Conservation (phyloP, 2,113 vertebrate species). For the Ivindomyrus marchei region DNA sequence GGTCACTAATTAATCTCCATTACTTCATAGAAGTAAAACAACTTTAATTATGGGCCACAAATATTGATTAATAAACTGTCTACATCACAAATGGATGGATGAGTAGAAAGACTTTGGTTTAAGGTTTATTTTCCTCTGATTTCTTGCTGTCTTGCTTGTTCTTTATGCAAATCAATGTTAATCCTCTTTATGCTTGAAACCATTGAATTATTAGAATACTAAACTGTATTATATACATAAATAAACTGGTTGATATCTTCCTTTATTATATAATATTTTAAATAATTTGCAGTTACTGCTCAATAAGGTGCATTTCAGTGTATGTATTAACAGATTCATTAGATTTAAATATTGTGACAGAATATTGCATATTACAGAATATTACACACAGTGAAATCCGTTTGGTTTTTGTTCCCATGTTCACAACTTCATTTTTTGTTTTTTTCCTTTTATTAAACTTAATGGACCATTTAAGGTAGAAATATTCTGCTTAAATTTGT, state of each 20-base stretch:
- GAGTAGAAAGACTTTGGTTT: slow-evolving; percentile 55
- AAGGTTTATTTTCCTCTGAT: slow-evolving; percentile 56
- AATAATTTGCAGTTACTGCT: slow-evolving; percentile 6
- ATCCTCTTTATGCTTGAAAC: slow-evolving; percentile 52
- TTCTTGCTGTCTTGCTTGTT: slow-evolving; percentile 50
- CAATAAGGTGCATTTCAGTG: background rate
- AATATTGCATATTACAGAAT: background rate
- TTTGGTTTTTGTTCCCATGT: background rate
- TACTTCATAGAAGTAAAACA: slow-evolving; percentile 76
- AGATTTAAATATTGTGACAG: background rate
- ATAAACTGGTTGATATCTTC: slow-evolving; percentile 33
- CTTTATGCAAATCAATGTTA: slow-evolving; percentile 54
- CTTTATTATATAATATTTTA: slow-evolving; percentile 18
- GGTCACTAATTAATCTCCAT: slow-evolving; percentile 90
- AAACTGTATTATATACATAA: slow-evolving; percentile 20
- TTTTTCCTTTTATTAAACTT: slow-evolving; percentile 28
- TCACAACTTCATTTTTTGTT: background rate
- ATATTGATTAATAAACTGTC: slow-evolving; percentile 89
- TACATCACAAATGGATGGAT: slow-evolving; percentile 65
- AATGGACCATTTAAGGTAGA: background rate
- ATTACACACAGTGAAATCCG: background rate
- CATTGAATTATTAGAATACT: slow-evolving; percentile 35
- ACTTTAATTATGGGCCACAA: slow-evolving; percentile 83
- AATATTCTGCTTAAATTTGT: slow-evolving; percentile 3
- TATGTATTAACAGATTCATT: background rate